Evolutionary conservation across 2,888 invertebrate genomes (phyloP).

Genomic region (Magallana nippona): DNA sequence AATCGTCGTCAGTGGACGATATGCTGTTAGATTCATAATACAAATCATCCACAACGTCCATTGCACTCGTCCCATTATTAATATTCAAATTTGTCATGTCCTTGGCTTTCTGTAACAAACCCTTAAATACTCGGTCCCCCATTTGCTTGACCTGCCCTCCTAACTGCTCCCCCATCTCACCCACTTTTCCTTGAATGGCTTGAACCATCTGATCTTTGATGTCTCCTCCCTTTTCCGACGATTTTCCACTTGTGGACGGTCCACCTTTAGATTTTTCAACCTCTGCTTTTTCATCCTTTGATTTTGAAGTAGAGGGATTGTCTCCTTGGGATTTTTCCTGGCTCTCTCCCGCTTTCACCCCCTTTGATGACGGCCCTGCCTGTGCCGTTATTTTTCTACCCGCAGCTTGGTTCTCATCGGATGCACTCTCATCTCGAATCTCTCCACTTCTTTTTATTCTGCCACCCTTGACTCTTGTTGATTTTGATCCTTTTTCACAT

Average conservation of each 20-base stretch:
- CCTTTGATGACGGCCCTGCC: neutral
- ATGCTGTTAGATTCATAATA: neutral
- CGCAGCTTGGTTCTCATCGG: neutral
- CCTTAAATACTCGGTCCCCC: neutral
- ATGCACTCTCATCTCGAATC: neutral
- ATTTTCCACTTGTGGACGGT: neutral
- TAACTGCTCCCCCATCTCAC: slow-evolving; percentile 11
- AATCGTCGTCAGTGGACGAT: neutral
- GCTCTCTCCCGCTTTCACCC: neutral
- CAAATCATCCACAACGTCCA: neutral
- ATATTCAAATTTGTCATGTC: slow-evolving; percentile 7
- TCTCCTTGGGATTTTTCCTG: neutral
- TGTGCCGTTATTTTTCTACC: neutral
- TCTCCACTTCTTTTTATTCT: no score
- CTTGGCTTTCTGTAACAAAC: neutral
- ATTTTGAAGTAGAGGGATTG: neutral
- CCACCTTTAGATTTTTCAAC: neutral
- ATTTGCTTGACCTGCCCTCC: slow-evolving; percentile 18
- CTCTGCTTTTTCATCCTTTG: neutral
- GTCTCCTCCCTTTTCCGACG: neutral
- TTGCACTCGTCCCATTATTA: neutral
- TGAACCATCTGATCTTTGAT: neutral
- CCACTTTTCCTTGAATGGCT: slow-evolving; percentile 10
- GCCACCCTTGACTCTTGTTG: no score
- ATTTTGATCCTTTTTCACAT: no score